Evolutionary conservation across 2,888 invertebrate species (phyloP).

Genomic region (Phragmatobia fuliginosa): DNA sequence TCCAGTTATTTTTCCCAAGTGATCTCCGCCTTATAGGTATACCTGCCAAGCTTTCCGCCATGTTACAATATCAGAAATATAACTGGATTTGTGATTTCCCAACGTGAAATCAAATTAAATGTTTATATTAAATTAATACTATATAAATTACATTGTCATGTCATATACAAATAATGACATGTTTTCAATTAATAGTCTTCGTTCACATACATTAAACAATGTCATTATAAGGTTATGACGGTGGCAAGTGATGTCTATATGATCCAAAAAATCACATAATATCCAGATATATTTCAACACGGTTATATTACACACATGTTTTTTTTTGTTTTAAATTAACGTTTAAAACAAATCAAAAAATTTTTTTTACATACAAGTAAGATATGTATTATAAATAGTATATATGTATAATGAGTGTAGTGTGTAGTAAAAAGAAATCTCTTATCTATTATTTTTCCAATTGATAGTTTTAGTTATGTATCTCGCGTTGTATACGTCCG

Average conservation of each 20-base stretch:
- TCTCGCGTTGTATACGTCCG: too few relatives aligned
- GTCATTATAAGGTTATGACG: conserved; percentile 1
- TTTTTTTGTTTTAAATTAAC: background rate
- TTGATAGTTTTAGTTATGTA: too few relatives aligned
- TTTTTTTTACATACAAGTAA: background rate
- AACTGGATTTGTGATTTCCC: conserved; percentile 9
- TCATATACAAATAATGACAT: conserved; percentile 5
- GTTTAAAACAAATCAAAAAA: background rate
- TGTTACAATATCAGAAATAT: conserved; percentile 6
- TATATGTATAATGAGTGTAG: too few relatives aligned
- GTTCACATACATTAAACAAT: background rate
- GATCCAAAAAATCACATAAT: background rate
- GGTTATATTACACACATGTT: conserved; percentile 1
- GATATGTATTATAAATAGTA: background rate
- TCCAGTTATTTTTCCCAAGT: conserved; percentile 14
- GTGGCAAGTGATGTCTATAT: background rate
- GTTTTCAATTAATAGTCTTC: background rate
- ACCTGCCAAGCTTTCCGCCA: conserved; percentile 2
- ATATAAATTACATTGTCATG: background rate
- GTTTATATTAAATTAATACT: conserved; percentile 4
- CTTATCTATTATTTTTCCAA: too few relatives aligned
- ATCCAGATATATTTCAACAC: conserved; percentile 11
- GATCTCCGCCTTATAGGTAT: conserved; percentile 1
- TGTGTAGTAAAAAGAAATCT: too few relatives aligned
- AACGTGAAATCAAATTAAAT: background rate